These are phyloP conservation scores for Struthio camelus DNA, from an alignment of 2,113 vertebrate species.

Conservation along the genomic window DNA sequence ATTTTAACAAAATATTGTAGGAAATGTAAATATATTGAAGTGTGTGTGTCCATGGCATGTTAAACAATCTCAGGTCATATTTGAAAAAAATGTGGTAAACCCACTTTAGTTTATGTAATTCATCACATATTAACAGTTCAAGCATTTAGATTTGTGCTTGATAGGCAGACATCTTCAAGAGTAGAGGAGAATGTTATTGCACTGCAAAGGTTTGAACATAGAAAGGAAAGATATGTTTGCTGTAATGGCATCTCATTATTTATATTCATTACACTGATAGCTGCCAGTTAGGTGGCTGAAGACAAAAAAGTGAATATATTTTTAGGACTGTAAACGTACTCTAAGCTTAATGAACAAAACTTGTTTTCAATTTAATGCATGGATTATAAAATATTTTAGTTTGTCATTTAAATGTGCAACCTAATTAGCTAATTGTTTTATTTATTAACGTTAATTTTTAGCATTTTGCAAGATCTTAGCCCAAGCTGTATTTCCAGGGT, in stretches of 20 bases:
- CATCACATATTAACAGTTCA: not conserved
- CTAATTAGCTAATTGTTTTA: not conserved
- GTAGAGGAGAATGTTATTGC: not conserved
- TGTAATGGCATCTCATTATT: not conserved
- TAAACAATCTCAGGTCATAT: not conserved
- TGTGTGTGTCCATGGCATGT: not conserved
- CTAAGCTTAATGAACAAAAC: not conserved
- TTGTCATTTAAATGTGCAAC: not conserved
- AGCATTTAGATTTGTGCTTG: not conserved
- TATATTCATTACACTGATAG: not conserved
- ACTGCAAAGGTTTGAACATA: not conserved
- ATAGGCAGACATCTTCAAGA: not conserved
- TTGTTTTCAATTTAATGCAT: not conserved
- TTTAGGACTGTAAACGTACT: not conserved
- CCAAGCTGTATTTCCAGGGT: not conserved
- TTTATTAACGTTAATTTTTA: not conserved
- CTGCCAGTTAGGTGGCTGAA: not conserved
- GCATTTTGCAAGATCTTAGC: not conserved
- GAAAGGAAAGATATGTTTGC: not conserved
- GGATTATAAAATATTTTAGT: not conserved
- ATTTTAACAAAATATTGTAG: not conserved
- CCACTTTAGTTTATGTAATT: not conserved
- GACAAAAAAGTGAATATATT: not conserved
- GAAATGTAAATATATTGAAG: not conserved
- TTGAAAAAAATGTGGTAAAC: not conserved